phyloP scores from a whole-genome alignment of 2,113 vertebrate species.

The Thalassoma bifasciatum region DNA sequence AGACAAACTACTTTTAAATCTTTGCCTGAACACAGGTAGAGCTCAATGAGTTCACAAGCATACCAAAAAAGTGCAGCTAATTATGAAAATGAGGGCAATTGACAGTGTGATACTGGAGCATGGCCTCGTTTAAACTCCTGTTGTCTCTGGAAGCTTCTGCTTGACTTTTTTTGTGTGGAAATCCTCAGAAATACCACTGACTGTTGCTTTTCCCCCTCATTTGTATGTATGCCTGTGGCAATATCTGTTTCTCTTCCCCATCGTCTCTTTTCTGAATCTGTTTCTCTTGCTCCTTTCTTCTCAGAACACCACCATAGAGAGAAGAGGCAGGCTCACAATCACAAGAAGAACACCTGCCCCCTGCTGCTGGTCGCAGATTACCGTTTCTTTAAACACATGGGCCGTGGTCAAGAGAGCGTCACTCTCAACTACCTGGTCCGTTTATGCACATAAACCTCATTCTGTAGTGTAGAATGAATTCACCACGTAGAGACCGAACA shows the following conservation, averaged over 20 bases:
- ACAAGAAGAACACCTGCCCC: slow-evolving; percentile 92
- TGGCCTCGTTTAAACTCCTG: slow-evolving; percentile 48
- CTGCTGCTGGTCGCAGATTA: slow-evolving; percentile 96
- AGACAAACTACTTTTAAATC: not conserved
- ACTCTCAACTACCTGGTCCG: slow-evolving; percentile 97
- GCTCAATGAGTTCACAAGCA: slow-evolving; percentile 47
- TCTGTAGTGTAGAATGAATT: not conserved
- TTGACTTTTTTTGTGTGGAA: too few species aligned
- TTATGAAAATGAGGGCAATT: slow-evolving; percentile 64
- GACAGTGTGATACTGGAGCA: slow-evolving; percentile 47
- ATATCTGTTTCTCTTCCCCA: not conserved
- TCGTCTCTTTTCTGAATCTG: not conserved
- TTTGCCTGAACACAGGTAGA: not conserved
- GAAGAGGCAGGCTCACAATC: slow-evolving; percentile 83
- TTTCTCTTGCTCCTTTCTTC: not conserved
- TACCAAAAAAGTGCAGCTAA: slow-evolving; percentile 48
- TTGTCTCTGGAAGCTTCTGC: not conserved
- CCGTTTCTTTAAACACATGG: slow-evolving; percentile 95
- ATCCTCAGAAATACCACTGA: not conserved
- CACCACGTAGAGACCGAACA: not conserved
- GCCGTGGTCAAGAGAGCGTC: slow-evolving; percentile 93
- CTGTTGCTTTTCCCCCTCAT: not conserved
- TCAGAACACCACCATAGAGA: slow-evolving; percentile 79
- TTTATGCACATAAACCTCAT: not conserved
- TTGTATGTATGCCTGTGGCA: not conserved